Evolutionary conservation across 2,888 invertebrate species (phyloP).

Genomic region (Salticus scenicus): DNA sequence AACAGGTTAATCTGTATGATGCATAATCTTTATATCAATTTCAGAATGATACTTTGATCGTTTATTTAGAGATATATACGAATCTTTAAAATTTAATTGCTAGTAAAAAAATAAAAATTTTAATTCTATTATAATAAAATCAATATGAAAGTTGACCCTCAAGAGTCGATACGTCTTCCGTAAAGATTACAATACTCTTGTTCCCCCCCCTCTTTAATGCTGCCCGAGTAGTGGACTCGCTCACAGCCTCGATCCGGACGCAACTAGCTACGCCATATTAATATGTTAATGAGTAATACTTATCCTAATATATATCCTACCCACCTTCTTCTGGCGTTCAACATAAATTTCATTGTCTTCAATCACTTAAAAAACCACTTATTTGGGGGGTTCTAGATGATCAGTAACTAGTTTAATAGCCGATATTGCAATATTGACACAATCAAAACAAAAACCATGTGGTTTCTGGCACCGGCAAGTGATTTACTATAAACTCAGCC

Average conservation of each 20-base stretch:
- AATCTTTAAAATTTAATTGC: too few relatives aligned
- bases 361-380: constrained; percentile 46
- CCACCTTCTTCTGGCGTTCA: constrained; percentile 60
- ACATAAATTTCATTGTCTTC: constrained; percentile 62
- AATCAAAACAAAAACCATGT: constrained; percentile 70
- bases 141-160: constrained; percentile 68
- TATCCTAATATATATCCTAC: constrained; percentile 72
- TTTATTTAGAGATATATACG: too few relatives aligned
- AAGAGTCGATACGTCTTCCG: constrained; percentile 68
- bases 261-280: constrained; percentile 69
- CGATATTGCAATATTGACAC: constrained; percentile 54
- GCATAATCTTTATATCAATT: too few relatives aligned
- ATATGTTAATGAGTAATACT: constrained; percentile 72
- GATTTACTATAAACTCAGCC: constrained; percentile 60
- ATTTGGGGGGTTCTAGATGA: constrained; percentile 26
- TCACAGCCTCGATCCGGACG: constrained; percentile 69
- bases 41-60: too few relatives aligned
- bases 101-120: too few relatives aligned
- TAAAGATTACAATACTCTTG: constrained; percentile 67
- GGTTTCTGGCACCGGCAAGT: constrained; percentile 66
- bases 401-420: constrained; percentile 42
- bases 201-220: constrained; percentile 53
- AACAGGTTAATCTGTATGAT: too few relatives aligned
- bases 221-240: constrained; percentile 61
- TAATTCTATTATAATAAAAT: constrained; percentile 62